These are phyloP conservation scores for Cantharis lateralis DNA, from an alignment of 2,888 invertebrate genomes.

Conservation along the genomic window DNA sequence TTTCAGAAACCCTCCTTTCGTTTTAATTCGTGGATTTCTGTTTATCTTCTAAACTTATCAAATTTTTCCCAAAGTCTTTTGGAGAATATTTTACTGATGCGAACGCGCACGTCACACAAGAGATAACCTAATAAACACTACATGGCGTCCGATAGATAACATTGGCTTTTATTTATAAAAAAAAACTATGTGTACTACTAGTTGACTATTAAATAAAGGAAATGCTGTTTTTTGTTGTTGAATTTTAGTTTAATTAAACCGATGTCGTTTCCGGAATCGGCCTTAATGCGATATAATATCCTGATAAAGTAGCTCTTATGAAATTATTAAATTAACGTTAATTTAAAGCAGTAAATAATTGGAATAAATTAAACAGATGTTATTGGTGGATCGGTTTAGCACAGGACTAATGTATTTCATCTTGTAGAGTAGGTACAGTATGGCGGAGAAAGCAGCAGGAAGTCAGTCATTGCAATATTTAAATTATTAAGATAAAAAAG, in stretches of 20 bases:
- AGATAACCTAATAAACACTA: slow-evolving; percentile 21
- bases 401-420: neutral
- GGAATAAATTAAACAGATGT: neutral
- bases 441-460: neutral
- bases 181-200: neutral
- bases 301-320: neutral
- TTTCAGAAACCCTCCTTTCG: neutral
- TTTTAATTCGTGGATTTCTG: neutral
- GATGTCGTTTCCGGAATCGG: neutral
- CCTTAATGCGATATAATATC: neutral
- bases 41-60: slow-evolving; percentile 1
- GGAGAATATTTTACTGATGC: neutral
- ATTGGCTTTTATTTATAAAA: neutral
- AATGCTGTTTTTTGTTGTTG: neutral
- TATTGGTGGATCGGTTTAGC: neutral
- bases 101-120: slow-evolving; percentile 11
- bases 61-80: slow-evolving; percentile 1
- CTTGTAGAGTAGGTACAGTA: neutral
- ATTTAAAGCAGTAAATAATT: neutral
- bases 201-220: neutral
- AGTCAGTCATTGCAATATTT: neutral
- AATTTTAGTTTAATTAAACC: neutral
- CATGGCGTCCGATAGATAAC: slow-evolving; percentile 11
- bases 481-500: neutral
- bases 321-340: neutral